Evolutionary conservation across 2,113 vertebrate species (phyloP), one percentile per base, ranked within the genome.

Genomic region (Nematolebias whitei): DNA sequence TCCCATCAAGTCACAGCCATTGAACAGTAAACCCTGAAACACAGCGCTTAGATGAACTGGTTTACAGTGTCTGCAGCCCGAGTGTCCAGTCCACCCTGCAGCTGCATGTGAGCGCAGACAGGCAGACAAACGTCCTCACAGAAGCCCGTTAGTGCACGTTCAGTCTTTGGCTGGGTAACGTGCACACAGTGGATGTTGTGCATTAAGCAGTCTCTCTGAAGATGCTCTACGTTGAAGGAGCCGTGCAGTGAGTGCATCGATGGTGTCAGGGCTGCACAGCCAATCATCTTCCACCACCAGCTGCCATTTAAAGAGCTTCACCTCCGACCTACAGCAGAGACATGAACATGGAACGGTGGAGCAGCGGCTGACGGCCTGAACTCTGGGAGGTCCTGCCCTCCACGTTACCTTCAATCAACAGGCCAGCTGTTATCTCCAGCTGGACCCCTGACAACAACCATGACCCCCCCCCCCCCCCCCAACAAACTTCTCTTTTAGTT

Each of bases 91-190:
- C 68, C 79, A 83, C 80, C 80, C 24, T 55, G 45, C 50, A 72
- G 63, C 61, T 71, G 51, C 51, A 54, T 56, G 38, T 59, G 66
- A 71, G 16, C 40, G 32, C 48, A 19, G 48, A 58, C 23, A 18
- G 23, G 13, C 56, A 57, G 64, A 84, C 78, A 83, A 62, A 65
- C 16, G 19, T 66, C 86, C 73, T 39, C 75, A 86, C 65, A 58
- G 16, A 58, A 67, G 18, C 14, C 20, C 16, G 23, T 15, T 43
- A 59, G 71, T 22, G 48, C 15, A 22, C 14, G 14, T 14, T 32
- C 13, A 10, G 24, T 35, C 23, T 58, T 54, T 57, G 32, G 12
- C 15, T n/a, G 24, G 23, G 66, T 57, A 51, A 63, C 12, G 39
- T 58, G 48, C 35, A 52, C 39, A 50, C 2, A 18, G 41, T n/a